Conservation (phyloP, 2,888 invertebrate genomes). For the Latrodectus elegans region DNA sequence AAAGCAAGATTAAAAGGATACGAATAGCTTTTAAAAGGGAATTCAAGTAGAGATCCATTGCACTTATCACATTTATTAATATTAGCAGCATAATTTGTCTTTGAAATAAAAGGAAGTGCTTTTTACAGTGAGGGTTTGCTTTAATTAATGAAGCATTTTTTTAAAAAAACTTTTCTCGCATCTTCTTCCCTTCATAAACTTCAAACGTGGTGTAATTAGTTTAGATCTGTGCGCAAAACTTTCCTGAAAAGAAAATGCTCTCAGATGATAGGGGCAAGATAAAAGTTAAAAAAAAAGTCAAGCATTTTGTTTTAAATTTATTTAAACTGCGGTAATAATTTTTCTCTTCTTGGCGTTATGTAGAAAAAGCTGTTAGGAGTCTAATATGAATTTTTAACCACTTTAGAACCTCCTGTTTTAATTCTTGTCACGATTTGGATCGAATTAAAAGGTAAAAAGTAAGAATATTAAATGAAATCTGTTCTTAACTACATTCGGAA, state of each 20-base stretch:
- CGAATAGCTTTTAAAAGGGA: background rate
- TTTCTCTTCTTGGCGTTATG: background rate
- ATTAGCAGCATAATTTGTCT: constrained; percentile 49
- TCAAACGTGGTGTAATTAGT: constrained; percentile 37
- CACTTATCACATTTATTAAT: constrained; percentile 54
- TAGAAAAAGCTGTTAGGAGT: constrained; percentile 4
- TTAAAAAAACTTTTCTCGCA: background rate
- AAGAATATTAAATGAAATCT: constrained; percentile 3
- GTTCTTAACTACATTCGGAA: constrained; percentile 1
- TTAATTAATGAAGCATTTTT: constrained; percentile 45
- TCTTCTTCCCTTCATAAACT: constrained; percentile 4
- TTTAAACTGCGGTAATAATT: constrained; percentile 37
- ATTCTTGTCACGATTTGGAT: constrained; percentile 4
- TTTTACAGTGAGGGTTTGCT: constrained; percentile 16
- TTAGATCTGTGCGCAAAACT: constrained; percentile 16
- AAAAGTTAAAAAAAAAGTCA: background rate
- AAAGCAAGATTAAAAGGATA: background rate
- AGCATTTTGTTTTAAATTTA: constrained; percentile 11
- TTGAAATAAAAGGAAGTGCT: constrained; percentile 5
- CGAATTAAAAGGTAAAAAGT: constrained; percentile 14
- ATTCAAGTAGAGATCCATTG: background rate
- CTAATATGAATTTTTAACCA: constrained; percentile 30
- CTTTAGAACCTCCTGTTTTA: background rate
- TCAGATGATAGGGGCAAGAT: background rate
- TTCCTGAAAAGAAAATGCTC: background rate